phyloP scores from a whole-genome alignment of 2,113 vertebrate genomes.

The Lophura nycthemera region DNA sequence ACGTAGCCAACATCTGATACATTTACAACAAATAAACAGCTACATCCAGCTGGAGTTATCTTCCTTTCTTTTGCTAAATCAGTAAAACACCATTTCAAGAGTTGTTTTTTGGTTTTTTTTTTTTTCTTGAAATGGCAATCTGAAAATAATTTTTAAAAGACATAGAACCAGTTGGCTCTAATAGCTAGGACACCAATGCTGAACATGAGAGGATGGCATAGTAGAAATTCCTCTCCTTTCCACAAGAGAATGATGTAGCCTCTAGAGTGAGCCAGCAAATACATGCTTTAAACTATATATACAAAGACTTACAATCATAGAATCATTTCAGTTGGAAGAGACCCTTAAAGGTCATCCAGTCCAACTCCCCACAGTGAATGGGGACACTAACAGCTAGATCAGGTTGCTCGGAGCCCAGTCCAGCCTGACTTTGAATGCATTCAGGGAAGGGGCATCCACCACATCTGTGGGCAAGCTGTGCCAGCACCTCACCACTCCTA shows the following conservation, averaged over 20 bases:
- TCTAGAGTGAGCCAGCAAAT: background rate
- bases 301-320: background rate
- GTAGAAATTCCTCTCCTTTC: background rate
- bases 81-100: background rate
- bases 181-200: rapidly evolving
- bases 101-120: too few relatives aligned
- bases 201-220: background rate
- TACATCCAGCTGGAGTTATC: background rate
- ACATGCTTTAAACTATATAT: rapidly evolving
- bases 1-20: background rate
- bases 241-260: background rate
- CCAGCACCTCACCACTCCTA: too few relatives aligned
- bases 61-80: background rate
- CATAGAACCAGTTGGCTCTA: background rate
- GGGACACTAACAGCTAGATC: too few relatives aligned
- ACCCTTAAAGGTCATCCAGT: too few relatives aligned
- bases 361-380: too few relatives aligned
- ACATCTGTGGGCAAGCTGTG: too few relatives aligned
- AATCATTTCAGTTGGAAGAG: too few relatives aligned
- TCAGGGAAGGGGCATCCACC: too few relatives aligned
- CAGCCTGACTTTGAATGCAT: too few relatives aligned
- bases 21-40: background rate
- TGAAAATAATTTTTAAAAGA: background rate
- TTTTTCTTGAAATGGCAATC: background rate
- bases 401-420: too few relatives aligned